These are phyloP conservation scores for Sinocyclocheilus grahami DNA, from an alignment of 2,113 vertebrate genomes.

Conservation along the genomic window DNA sequence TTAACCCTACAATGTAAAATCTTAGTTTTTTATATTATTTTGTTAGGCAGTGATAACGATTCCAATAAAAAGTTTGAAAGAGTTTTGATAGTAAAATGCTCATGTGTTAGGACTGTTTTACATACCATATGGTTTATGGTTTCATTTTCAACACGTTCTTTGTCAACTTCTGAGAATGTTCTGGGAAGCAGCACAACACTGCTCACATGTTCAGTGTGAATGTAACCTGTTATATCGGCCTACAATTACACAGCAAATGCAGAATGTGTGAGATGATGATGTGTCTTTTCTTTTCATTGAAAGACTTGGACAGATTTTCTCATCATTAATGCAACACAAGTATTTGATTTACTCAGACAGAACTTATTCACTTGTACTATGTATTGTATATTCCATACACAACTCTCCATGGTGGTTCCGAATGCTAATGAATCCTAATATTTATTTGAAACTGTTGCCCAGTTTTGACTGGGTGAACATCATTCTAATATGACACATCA, in stretches of 20 bases:
- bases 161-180: no score
- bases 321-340: not conserved
- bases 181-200: not conserved
- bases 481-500: not conserved
- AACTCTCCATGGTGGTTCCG: not conserved
- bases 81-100: no score
- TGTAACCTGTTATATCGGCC: not conserved
- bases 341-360: not conserved
- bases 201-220: not conserved
- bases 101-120: no score
- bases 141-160: no score
- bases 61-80: no score
- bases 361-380: not conserved
- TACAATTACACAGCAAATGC: not conserved
- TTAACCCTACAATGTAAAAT: not conserved
- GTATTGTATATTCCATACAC: not conserved
- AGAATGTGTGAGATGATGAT: not conserved
- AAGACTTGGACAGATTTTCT: not conserved
- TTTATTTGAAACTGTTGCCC: not conserved
- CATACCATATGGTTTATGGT: no score
- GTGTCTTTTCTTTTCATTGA: not conserved
- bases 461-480: not conserved
- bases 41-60: no score
- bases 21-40: no score
- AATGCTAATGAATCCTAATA: conserved; percentile 11